A percentile compares a stretch with the other conserved stretches of the same genome.
Conservation (phyloP, 1,140 invertebrate species). For the Geopemphigus sp. region DNA sequence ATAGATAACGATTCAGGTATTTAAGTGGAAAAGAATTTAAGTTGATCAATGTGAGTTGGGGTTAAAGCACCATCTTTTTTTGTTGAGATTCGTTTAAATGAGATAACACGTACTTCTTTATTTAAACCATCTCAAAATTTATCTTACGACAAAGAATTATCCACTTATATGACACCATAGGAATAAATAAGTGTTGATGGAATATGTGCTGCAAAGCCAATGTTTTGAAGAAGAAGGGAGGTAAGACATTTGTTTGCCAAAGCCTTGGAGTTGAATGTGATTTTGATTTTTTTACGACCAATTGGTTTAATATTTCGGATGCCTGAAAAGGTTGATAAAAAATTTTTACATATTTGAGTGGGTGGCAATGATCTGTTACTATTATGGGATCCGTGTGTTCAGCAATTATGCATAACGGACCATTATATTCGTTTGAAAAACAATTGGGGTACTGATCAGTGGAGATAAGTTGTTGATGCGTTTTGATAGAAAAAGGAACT, state of each 20-base stretch:
- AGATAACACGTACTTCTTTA: background rate
- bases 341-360: no score
- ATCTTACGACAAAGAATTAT: background rate
- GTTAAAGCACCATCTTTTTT: background rate
- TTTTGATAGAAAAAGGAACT: no score
- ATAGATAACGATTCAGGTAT: background rate
- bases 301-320: background rate
- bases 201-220: background rate
- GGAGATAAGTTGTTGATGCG: no score
- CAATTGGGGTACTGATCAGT: no score
- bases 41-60: background rate
- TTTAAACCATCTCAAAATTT: background rate
- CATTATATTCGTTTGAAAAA: no score
- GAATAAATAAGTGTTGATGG: background rate
- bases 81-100: background rate
- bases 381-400: no score
- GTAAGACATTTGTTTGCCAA: background rate
- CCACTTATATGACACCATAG: background rate
- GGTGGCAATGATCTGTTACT: no score
- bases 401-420: no score
- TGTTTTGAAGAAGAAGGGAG: background rate
- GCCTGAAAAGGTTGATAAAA: no score
- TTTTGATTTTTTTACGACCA: background rate
- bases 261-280: background rate
- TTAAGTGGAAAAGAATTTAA: background rate